These are phyloP conservation scores for Teleogryllus oceanicus DNA, from an alignment of 2,888 invertebrate genomes.

Conservation along the genomic window DNA sequence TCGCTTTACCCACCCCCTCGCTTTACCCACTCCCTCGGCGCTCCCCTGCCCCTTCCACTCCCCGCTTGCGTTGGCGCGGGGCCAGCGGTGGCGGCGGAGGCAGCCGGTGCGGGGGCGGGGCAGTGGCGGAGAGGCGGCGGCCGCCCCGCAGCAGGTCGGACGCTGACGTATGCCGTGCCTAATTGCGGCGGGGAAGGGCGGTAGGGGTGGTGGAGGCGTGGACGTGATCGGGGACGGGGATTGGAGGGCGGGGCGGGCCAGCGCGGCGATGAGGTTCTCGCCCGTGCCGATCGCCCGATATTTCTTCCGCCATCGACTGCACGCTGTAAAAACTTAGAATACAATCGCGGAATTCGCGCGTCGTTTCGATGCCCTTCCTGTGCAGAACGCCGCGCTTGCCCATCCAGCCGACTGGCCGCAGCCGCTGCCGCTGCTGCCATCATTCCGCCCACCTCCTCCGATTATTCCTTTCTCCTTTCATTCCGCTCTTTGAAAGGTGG, in stretches of 20 bases:
- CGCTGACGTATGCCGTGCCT: slow-evolving; percentile 4
- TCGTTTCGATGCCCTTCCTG: too few relatives aligned
- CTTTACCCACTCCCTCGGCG: background rate
- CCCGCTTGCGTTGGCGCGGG: background rate
- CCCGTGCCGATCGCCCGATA: background rate
- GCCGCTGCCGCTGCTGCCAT: too few relatives aligned
- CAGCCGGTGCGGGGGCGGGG: too few relatives aligned
- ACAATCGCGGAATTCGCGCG: too few relatives aligned
- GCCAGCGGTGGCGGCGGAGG: background rate
- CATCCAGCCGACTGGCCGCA: too few relatives aligned
- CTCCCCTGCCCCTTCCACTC: background rate
- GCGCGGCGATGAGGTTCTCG: background rate
- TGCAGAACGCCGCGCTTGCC: too few relatives aligned
- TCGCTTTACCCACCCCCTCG: background rate
- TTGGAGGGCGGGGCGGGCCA: background rate
- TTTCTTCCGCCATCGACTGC: background rate
- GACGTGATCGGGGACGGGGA: background rate
- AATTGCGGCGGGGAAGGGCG: background rate
- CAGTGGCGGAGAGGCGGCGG: background rate
- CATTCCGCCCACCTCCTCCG: too few relatives aligned
- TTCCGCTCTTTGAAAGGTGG: too few relatives aligned
- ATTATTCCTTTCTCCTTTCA: too few relatives aligned
- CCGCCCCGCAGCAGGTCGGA: background rate
- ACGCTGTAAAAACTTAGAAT: too few relatives aligned
- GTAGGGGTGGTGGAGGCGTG: background rate